Conservation (phyloP, 1,140 invertebrate species). For the Armadillidium nasatum region DNA sequence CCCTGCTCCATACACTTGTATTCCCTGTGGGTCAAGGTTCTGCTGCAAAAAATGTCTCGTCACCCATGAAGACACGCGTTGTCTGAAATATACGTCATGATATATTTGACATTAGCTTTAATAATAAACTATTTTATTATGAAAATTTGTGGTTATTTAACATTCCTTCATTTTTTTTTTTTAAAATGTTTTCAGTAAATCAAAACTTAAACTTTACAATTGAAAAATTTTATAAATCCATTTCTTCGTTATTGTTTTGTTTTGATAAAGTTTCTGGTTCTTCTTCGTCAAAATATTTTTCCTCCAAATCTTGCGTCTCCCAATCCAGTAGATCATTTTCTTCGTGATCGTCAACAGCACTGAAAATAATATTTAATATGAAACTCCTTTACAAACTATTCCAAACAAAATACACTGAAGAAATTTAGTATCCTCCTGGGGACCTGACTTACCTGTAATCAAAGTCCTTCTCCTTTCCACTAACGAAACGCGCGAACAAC, state of each 20-base stretch:
- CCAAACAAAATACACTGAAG: too few relatives aligned
- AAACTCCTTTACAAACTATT: too few relatives aligned
- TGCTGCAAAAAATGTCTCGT: slow-evolving; percentile 80
- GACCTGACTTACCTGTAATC: too few relatives aligned
- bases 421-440: too few relatives aligned
- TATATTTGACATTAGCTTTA: background rate
- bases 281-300: background rate
- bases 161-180: too few relatives aligned
- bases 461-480: too few relatives aligned
- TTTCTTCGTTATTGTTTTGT: background rate
- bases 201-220: background rate
- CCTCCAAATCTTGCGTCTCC: background rate
- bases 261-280: background rate
- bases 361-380: background rate
- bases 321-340: background rate
- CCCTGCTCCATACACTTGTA: slow-evolving; percentile 84
- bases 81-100: slow-evolving; percentile 83
- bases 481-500: too few relatives aligned
- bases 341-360: background rate
- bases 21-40: slow-evolving; percentile 84
- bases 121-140: background rate
- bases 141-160: background rate
- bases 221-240: background rate
- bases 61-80: slow-evolving; percentile 89
- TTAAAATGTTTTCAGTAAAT: too few relatives aligned